Evolutionary conservation across 2,113 vertebrate genomes (phyloP).

Genomic region (Hippoglossus stenolepis): DNA sequence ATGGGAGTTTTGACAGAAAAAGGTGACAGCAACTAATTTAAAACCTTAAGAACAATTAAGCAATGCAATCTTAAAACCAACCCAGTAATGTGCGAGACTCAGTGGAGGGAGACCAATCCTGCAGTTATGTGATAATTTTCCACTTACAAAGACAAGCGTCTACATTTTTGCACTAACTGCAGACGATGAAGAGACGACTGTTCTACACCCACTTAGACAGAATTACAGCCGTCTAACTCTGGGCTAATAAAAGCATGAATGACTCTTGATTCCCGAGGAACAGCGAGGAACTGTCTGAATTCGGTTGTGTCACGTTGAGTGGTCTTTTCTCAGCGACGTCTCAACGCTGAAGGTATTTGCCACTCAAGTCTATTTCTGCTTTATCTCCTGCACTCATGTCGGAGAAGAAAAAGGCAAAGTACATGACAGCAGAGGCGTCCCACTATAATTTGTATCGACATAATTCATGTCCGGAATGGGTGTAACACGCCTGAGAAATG

Average conservation of each 20-base stretch:
- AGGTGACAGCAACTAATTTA: no score
- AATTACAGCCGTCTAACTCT: background rate
- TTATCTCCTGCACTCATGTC: conserved; percentile 1
- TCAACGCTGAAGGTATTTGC: conserved; percentile 26
- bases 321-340: conserved; percentile 19
- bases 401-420: background rate
- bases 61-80: background rate
- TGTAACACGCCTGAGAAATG: conserved; percentile 26
- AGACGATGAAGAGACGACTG: background rate
- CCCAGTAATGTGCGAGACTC: background rate
- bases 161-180: background rate
- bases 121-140: background rate
- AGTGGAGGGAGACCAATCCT: background rate
- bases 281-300: background rate
- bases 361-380: conserved; percentile 33
- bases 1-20: no score
- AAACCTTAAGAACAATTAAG: background rate
- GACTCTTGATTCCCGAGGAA: background rate
- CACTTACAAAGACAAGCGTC: background rate
- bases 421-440: background rate
- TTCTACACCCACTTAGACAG: background rate
- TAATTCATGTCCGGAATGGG: conserved; percentile 21
- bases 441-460: conserved; percentile 40
- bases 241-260: background rate
- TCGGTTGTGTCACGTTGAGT: background rate